Base-by-base conservation (phyloP, 1,140 invertebrate genomes). In the Scaptodrosophila lebanonensis region DNA sequence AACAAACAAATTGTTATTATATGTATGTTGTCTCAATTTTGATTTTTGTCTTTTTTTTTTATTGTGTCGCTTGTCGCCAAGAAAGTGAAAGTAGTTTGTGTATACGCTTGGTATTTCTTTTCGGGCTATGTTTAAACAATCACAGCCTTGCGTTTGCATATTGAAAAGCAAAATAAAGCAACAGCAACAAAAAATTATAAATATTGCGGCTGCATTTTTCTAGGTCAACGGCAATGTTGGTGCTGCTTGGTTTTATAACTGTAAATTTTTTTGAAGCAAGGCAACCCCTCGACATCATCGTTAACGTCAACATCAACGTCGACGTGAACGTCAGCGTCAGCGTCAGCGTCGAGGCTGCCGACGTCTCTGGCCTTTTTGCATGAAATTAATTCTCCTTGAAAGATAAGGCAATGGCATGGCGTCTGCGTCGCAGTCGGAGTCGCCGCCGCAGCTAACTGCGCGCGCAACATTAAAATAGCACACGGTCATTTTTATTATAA, bases 401-500 rank as follows among this genome's bases (percentile, higher is more conserved):
- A 83, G 76, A 83, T 83, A 83, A 83, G 77, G 76, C 53, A 56
- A 52, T 49, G 18, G 57, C 50, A 60, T 45, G 38, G 27, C 44
- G 12, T n/a, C 16, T 30, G 27, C 16, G n/a, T 17, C 43, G 17
- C 29, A 20, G 13, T 16, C 25, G 32, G 22, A 44, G 27, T 32
- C 9, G 52, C 9, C 25, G 7, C 27, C 6, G 18, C 42, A n/a
- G 25, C 53, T 42, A 45, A 56, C 66, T 33, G 58, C 38, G 39
- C 71, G 35, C 52, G 38, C 54, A 67, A 36, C 67, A 39, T 69
- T 45, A 79, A 83, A 83, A 83, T 83, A 77, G 76, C 70, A 83
- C 76, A 83, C 76, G 76, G 76, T 76, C 76, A 83, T 83, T 83
- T 83, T 83, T 83, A 76, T 83, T 82, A 82, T 82, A 82, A 82